Evolutionary conservation across 2,888 invertebrate genomes (phyloP), one percentile per base, ranked within the genome.

Genomic region (Drosophila differens): DNA sequence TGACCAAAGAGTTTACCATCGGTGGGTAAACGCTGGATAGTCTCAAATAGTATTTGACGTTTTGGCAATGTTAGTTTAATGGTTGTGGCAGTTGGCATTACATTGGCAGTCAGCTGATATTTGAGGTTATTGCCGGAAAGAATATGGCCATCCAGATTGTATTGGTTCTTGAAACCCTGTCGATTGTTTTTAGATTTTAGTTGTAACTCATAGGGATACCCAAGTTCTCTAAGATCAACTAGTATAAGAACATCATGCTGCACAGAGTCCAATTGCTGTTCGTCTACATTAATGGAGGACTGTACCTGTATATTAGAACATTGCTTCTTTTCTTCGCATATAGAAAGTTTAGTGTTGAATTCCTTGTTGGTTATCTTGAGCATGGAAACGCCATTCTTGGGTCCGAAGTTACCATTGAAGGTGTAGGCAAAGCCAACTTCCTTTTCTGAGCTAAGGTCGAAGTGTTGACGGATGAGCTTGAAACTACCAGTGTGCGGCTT

Each of bases 281-380:
- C 81, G 58, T 92, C 90, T 3, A 85, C 54, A 1, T 70, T 79
- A 0, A 90, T 63, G 4, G 91, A 81, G 0, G 93, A 93, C 35
- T 89, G 89, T 0, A 93, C 55, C 85, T 97, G 96, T 30, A 96
- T 94, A 87, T 96, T 95, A 0, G 96, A 96, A 90, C 97, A 97
- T 81, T 97, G 96, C 72, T 96, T 96, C 93, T 96, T 96, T 91
- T 96, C 96, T 81, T 97, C 96, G 91, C 97, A 97, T 91, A 96
- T 96, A 16, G 96, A 96, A 76, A 95, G 94, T 19, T 96, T 95
- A 55, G 95, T 94, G 86, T 96, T 95, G 91, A 96, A 95, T 80
- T 96, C 96, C 76, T 96, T 95, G 93, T 96, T 96, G 51, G 97
- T 96, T 59, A 96, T 91, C 81, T 96, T 96, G 1, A 96, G 93